A percentile compares a stretch with the other conserved stretches of the same genome.
Evolutionary conservation across 2,888 invertebrate species (phyloP).

Genomic region (Chrysolina oricalcia): DNA sequence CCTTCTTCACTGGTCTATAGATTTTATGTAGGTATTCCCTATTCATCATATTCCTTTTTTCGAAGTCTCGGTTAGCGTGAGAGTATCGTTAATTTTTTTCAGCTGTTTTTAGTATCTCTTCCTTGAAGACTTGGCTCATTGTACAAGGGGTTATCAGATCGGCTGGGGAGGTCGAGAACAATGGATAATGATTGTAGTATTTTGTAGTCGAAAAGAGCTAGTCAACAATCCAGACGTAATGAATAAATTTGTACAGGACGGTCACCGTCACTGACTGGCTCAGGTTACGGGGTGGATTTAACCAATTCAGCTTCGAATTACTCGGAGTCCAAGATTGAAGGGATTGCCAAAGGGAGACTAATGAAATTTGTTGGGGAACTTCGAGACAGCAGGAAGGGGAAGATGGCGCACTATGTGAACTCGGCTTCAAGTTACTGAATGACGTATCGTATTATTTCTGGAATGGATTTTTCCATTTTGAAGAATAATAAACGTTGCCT

Average conservation of each 20-base stretch:
- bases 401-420: too few species aligned
- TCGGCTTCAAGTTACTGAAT: too few species aligned
- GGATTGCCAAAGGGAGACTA: background rate
- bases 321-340: background rate
- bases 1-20: background rate
- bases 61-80: background rate
- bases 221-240: background rate
- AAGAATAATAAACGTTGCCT: too few species aligned
- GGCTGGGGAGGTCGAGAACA: background rate
- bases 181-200: conserved; percentile 1
- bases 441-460: too few species aligned
- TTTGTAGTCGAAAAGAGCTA: conserved; percentile 12
- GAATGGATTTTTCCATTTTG: too few species aligned
- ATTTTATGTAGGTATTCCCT: background rate
- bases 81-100: conserved; percentile 1
- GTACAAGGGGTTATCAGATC: conserved; percentile 13
- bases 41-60: background rate
- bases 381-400: too few species aligned
- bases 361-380: background rate
- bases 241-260: background rate
- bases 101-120: background rate
- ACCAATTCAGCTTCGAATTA: background rate
- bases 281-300: background rate
- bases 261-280: background rate
- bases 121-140: background rate